Percentiles rank a stretch among this genome's conserved stretches.
These are phyloP conservation scores for Amphipoea oculea DNA, from an alignment of 2,888 invertebrate genomes.

Conservation along the genomic window DNA sequence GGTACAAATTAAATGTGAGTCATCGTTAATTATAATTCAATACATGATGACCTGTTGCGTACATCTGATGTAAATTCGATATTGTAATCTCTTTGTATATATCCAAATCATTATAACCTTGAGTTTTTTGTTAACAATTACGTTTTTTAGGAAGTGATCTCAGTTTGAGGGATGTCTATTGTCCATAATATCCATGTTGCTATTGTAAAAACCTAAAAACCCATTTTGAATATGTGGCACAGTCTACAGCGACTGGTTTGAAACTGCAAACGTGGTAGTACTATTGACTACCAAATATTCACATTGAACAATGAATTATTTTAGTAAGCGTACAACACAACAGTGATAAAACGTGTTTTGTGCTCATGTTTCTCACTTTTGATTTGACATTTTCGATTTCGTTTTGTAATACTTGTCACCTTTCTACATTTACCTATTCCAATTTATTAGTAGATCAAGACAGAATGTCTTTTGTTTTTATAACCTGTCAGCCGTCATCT, in stretches of 20 bases:
- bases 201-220: slow-evolving; percentile 4
- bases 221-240: neutral
- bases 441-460: neutral
- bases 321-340: neutral
- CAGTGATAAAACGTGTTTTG: slow-evolving; percentile 1
- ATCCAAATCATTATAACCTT: slow-evolving; percentile 11
- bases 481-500: neutral
- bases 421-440: neutral
- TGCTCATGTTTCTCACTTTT: slow-evolving; percentile 17
- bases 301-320: slow-evolving; percentile 10
- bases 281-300: slow-evolving; percentile 1
- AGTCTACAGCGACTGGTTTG: neutral
- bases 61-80: slow-evolving; percentile 20
- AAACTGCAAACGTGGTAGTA: neutral
- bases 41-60: slow-evolving; percentile 45
- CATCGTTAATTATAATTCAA: slow-evolving; percentile 65
- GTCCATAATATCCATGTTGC: neutral
- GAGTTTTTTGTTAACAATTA: slow-evolving; percentile 1
- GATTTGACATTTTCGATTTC: slow-evolving; percentile 9
- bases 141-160: slow-evolving; percentile 20
- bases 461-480: neutral
- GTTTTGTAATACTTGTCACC: neutral
- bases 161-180: slow-evolving; percentile 11
- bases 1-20: slow-evolving; percentile 49
- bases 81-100: slow-evolving; percentile 28